Base-by-base conservation (phyloP, 1,140 invertebrate species). In the Lepidostoma basale region DNA sequence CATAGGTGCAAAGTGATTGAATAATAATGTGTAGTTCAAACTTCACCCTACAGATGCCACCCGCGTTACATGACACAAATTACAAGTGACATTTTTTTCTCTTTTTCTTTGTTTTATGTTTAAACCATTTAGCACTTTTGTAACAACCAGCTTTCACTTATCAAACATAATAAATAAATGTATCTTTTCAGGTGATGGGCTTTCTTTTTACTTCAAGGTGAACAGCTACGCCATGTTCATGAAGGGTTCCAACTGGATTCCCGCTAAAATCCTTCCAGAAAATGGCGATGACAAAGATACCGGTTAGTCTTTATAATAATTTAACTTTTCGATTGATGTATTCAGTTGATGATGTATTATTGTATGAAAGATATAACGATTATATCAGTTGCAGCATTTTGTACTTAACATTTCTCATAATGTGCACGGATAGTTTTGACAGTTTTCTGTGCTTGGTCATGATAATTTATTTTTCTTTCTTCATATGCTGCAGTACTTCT, bases 231-330 rank as follows among this genome's bases (percentile, higher is more conserved):
- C 92, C 12, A 89, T 99, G n/a, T 99, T 98, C 77, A 89, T 95
- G 71, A 99, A 99, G 83, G 98, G 96, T 20, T 92, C 93, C 23
- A 99, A 99, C 81, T 96, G 93, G 87, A 97, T 99, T 76, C 97
- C 97, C 1, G 86, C 90, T 0, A 88, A 94, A 78, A 88, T 96
- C 67, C 88, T 98, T 49, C 95, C 94, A 0, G 96, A 97, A 81
- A 73, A 82, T 26, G 84, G 89, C 2, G 85, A 85, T 3, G 76
- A 87, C 36, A 36, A 67, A 62, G 59, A 75, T 77, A 69, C 76
- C 54, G 72, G 72, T 73, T 30, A 39, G 44, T 26, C 14, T 20
- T 16, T 36, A n/a, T 58, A 14, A 9, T 20, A 39, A 23, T 26
- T 3, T 3, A 45, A 28, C 40, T 62, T 60, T 16, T 18, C 44